Evolutionary conservation across 2,113 vertebrate species (phyloP).

Genomic region (Odontophorus gujanensis): DNA sequence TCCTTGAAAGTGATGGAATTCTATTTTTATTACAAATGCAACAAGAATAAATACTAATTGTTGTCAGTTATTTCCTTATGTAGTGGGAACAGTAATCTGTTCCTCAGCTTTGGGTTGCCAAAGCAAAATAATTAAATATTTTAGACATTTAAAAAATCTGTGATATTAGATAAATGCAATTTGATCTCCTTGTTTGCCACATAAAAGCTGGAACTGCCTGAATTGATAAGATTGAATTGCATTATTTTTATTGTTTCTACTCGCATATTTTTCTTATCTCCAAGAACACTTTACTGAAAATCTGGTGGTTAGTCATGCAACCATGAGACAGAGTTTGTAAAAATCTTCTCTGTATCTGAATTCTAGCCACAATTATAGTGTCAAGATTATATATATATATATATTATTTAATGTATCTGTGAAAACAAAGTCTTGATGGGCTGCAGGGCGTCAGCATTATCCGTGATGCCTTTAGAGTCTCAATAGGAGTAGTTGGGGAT

Average conservation of each 20-base stretch:
- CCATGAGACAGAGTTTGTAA: background rate
- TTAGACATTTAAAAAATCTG: conserved; percentile 69
- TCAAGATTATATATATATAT: background rate
- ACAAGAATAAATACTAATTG: conserved; percentile 75
- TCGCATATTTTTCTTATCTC: conserved; percentile 59
- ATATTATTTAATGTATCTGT: accelerated
- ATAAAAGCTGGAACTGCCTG: conserved; percentile 70
- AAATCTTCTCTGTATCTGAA: conserved; percentile 6
- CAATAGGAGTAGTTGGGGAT: accelerated
- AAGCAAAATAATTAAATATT: conserved; percentile 74
- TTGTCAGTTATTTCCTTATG: conserved; percentile 74
- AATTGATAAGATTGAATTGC: conserved; percentile 70
- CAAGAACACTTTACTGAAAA: conserved; percentile 48
- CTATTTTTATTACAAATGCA: conserved; percentile 77
- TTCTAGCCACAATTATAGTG: background rate
- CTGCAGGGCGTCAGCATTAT: background rate
- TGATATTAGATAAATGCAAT: conserved; percentile 73
- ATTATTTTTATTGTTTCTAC: conserved; percentile 69
- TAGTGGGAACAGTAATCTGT: conserved; percentile 72
- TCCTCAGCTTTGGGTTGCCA: conserved; percentile 65
- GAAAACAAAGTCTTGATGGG: background rate
- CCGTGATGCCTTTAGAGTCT: background rate
- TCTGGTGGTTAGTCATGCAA: background rate
- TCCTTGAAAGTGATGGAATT: conserved; percentile 76
- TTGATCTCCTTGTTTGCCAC: conserved; percentile 71